Evolutionary conservation across 2,113 vertebrate genomes (phyloP).

Genomic region (Daphoenositta chrysoptera): DNA sequence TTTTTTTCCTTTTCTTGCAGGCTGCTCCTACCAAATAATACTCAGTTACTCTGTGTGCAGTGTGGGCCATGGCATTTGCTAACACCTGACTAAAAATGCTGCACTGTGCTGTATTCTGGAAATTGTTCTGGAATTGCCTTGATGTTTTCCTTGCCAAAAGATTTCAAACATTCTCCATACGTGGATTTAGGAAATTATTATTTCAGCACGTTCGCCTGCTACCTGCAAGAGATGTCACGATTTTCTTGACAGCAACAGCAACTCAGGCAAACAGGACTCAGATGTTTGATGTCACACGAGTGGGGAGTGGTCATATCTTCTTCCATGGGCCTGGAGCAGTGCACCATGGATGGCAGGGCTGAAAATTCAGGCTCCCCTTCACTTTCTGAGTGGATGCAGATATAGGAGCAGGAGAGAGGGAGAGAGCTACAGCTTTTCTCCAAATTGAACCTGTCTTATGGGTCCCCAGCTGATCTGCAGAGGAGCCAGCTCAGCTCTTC

Average conservation of each 20-base stretch:
- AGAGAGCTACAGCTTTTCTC: not conserved
- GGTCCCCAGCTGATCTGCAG: not conserved
- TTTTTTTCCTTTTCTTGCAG: not conserved
- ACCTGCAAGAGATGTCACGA: not conserved
- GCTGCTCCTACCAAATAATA: not conserved
- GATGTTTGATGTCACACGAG: not conserved
- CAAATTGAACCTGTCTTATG: not conserved
- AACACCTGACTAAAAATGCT: not conserved
- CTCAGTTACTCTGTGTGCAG: not conserved
- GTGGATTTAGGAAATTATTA: not conserved
- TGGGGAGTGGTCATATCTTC: not conserved
- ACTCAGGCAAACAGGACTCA: not conserved
- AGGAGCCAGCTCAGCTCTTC: not conserved
- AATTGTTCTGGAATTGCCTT: not conserved
- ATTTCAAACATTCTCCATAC: not conserved
- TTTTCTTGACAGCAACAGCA: not conserved
- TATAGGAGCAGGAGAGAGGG: not conserved
- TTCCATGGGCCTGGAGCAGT: not conserved
- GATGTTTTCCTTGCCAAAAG: not conserved
- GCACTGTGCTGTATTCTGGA: not conserved
- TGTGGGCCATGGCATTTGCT: rapidly evolving
- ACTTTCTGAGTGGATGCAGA: not conserved
- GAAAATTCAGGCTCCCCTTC: not conserved
- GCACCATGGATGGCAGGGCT: rapidly evolving
- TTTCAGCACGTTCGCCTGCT: not conserved